Evolutionary conservation across 2,888 invertebrate genomes (phyloP).

Genomic region (Rhaphigaster nebulosa): DNA sequence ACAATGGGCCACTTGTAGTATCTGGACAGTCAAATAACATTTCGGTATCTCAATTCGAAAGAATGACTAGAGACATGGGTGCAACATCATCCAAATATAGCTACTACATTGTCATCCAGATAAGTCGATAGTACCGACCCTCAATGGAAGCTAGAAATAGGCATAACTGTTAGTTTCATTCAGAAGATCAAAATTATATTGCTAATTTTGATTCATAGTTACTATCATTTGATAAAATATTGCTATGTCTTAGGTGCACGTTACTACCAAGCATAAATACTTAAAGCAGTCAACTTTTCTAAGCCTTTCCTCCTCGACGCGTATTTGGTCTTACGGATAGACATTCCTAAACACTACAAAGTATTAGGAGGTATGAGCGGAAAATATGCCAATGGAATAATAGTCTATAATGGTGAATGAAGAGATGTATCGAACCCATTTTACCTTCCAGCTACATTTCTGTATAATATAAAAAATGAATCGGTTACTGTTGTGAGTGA

Average conservation of each 20-base stretch:
- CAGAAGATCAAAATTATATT: neutral
- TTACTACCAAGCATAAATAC: too few species aligned
- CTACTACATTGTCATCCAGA: neutral
- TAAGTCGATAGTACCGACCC: neutral
- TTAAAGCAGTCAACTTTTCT: too few species aligned
- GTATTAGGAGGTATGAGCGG: too few species aligned
- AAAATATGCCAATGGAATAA: too few species aligned
- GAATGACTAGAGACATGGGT: neutral
- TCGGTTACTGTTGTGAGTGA: neutral
- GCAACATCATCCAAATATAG: neutral
- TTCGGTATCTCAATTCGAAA: neutral
- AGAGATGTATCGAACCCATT: too few species aligned
- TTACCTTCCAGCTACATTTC: neutral
- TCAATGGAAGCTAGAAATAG: neutral
- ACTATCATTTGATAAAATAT: too few species aligned
- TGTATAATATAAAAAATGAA: neutral
- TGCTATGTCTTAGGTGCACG: too few species aligned
- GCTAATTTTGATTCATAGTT: too few species aligned
- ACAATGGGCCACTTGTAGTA: conserved; percentile 1
- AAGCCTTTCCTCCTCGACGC: too few species aligned
- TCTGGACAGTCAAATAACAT: neutral
- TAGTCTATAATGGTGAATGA: too few species aligned
- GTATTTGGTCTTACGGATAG: too few species aligned
- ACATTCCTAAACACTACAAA: too few species aligned
- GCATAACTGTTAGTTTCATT: neutral